Evolutionary conservation across 2,888 invertebrate species (phyloP), one percentile per base, ranked within the genome.

Genomic region (Torymus aiolomorphi): DNA sequence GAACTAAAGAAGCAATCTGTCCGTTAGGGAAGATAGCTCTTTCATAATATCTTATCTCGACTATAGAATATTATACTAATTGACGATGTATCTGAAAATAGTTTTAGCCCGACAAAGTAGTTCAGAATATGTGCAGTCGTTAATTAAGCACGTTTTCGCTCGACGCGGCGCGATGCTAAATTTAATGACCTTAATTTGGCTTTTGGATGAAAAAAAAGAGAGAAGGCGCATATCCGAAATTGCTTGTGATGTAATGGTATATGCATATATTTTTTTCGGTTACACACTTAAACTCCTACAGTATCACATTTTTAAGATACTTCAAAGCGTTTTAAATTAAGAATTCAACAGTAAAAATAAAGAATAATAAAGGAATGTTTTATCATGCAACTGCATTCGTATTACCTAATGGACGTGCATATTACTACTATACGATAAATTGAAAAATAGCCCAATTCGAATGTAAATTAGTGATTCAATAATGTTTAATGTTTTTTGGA

Each of bases 151-250:
- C 61, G 51, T 61, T 49, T 59, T 61, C 61, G 20, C 51, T 10
- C 5, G 42, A 10, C 51, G 18, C 51, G 11, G 61, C 20, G n/a
- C 42, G 59, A 51, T 61, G 51, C 71, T 59, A 61, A 42, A 71
- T 71, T 71, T 61, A 20, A 71, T n/a, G 71, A 49, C 52, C 63
- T 54, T 70, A 73, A 72, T 62, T 72, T 72, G 52, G 61, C 20
- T 61, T 72, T 72, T 18, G 11, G 16, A 24, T 67, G 24, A 54
- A 42, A 54, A 66, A 16, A n/a, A 12, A 31, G 8, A 65, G 18
- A 49, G 16, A 16, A 2, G 31, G 18, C 49, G 11, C 14, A 63
- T 10, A 61, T 42, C 42, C 61, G 42, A 57, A 57, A 70, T 57
- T 16, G 18, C 10, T 57, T 42, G 13, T 57, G 69, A 57, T 42